Evolutionary conservation across 2,888 invertebrate genomes (phyloP), one percentile per base, ranked within the genome.

Genomic region (Tetrapedia diversipes): DNA sequence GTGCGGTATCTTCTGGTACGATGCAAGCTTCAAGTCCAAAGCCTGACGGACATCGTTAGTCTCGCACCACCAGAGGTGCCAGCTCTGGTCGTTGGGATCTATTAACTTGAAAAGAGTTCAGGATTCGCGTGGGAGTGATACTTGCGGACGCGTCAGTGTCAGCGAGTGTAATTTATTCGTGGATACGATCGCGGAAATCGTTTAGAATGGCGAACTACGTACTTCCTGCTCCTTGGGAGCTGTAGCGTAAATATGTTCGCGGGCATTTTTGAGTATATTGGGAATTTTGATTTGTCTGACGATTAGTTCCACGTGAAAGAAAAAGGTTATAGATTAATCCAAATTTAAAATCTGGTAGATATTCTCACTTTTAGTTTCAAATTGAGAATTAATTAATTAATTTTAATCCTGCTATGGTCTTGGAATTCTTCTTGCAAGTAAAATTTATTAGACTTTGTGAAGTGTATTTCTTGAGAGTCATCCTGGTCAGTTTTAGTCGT

Each of bases 51-150:
- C 91, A 89, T 94, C 93, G 75, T 92, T 92, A 60, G 93, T 91
- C 64, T 94, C 94, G 88, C 94, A 94, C 94, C 94, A 94, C 89
- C 92, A 93, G 61, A 94, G 91, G 70, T 94, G 92, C 94, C 94
- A 94, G 56, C 92, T 92, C 43, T 60, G 47, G 61, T 90, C 87
- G 29, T 59, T 69, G 0, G 84, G 69, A 16, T 88, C 92, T 57
- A 85, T 86, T 57, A 90, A 87, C 80, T 90, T 85, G 4, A 86
- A 80, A 67, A 85, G 51, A 47, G 32, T 56, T 51, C 4, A 19
- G 16, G 11, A 49, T 39, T 57, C 1, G 39, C 11, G 37, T 49
- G 29, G 57, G 22, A 22, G 37, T 6, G 7, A 6, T 27, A 3
- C 45, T 32, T 0, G 22, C 10, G 11, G 4, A 32, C 19, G 29